phyloP scores from a whole-genome alignment of 2,797 vertebrate genomes.

The Aplochiton taeniatus region DNA sequence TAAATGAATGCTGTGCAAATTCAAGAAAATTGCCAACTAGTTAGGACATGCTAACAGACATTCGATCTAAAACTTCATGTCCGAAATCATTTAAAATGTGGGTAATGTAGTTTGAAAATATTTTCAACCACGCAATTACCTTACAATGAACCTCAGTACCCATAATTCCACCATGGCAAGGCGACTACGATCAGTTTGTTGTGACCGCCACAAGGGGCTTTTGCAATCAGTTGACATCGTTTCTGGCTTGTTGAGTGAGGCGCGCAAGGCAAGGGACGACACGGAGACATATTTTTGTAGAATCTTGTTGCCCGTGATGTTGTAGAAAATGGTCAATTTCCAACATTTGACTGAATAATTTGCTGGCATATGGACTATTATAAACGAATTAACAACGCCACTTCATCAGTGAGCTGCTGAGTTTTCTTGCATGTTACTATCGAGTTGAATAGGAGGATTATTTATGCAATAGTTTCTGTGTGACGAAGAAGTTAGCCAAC shows the following conservation, averaged over 20 bases:
- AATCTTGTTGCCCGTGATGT: constrained; percentile 48
- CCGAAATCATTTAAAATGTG: constrained; percentile 19
- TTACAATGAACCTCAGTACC: constrained; percentile 51
- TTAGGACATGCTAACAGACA: constrained; percentile 27
- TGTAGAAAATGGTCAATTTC: constrained; percentile 47
- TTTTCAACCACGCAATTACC: neutral
- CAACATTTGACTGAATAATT: too few relatives aligned
- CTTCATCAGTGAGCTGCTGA: too few relatives aligned
- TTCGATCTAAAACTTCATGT: constrained; percentile 37
- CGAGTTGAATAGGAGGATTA: constrained; percentile 40
- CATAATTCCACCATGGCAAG: constrained; percentile 29
- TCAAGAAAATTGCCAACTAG: neutral
- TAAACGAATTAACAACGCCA: too few relatives aligned
- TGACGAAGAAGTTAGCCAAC: constrained; percentile 51
- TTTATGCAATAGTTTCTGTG: constrained; percentile 44
- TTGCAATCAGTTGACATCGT: constrained; percentile 56
- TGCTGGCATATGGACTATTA: too few relatives aligned
- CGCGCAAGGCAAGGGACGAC: constrained; percentile 68
- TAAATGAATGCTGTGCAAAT: too few relatives aligned
- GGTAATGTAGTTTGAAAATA: constrained; percentile 49
- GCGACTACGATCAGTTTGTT: constrained; percentile 23
- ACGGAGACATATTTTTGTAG: constrained; percentile 67
- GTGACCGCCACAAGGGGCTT: constrained; percentile 64
- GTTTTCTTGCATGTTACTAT: too few relatives aligned
- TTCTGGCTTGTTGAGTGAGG: constrained; percentile 41